These are phyloP conservation scores for Ptilorrhoa leucosticta DNA, from an alignment of 2,113 vertebrate genomes.

Conservation along the genomic window DNA sequence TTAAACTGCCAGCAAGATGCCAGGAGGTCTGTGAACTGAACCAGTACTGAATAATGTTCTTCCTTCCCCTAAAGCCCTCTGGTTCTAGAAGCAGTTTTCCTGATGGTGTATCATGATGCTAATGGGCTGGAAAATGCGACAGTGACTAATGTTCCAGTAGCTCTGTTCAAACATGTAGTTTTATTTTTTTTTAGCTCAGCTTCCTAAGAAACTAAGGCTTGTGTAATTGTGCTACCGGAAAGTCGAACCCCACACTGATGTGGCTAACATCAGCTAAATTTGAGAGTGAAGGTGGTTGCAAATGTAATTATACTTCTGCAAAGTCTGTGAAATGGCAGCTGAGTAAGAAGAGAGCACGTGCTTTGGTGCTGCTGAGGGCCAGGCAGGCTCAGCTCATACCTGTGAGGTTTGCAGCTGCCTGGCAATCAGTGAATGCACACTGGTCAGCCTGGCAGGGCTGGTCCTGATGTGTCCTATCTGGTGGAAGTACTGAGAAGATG, in stretches of 20 bases:
- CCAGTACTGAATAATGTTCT: neutral
- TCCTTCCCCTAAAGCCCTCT: neutral
- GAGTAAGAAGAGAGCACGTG: fast-evolving
- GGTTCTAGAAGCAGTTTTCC: neutral
- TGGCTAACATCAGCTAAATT: neutral
- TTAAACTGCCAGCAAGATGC: neutral
- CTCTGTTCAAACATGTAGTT: neutral
- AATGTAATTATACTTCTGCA: neutral
- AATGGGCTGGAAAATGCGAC: neutral
- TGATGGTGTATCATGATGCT: neutral
- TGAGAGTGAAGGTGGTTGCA: neutral
- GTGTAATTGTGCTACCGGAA: neutral
- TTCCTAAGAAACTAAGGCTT: neutral
- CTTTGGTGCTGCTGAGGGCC: neutral
- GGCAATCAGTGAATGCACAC: fast-evolving
- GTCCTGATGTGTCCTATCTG: fast-evolving
- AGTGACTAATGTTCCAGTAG: neutral
- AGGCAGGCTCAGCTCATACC: neutral
- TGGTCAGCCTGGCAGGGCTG: neutral
- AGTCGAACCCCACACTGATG: neutral
- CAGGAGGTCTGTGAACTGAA: neutral
- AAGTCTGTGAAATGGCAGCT: neutral
- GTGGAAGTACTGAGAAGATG: neutral
- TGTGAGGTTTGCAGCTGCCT: neutral
- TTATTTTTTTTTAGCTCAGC: neutral